Percentiles rank a stretch among this genome's conserved stretches.
Conservation (phyloP, 2,888 invertebrate species). For the Dryobota labecula region DNA sequence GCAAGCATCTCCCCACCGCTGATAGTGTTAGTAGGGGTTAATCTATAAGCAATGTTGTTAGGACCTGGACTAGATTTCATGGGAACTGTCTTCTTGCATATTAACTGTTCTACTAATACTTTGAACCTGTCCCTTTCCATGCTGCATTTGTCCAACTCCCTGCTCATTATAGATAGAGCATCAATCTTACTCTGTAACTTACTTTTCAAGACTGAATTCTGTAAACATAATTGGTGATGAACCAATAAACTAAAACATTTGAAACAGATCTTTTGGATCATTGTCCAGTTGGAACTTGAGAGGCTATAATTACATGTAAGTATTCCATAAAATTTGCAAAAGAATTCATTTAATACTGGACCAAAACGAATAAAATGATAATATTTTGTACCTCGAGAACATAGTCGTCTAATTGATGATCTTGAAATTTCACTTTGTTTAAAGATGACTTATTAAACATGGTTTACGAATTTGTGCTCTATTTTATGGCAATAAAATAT, state of each 20-base stretch:
- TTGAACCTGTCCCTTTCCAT: conserved; percentile 95
- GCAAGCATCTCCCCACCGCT: conserved; percentile 91
- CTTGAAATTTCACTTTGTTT: conserved; percentile 86
- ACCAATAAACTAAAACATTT: neutral
- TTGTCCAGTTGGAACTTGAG: neutral
- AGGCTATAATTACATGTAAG: neutral
- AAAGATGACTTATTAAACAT: conserved; percentile 78
- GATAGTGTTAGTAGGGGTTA: conserved; percentile 84
- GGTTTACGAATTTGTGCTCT: conserved; percentile 25
- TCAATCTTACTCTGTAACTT: conserved; percentile 96
- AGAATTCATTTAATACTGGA: neutral
- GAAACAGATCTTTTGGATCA: neutral
- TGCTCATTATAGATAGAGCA: conserved; percentile 94
- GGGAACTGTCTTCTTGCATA: conserved; percentile 82
- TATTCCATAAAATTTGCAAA: neutral
- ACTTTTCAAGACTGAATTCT: conserved; percentile 92
- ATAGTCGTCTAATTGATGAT: conserved; percentile 86
- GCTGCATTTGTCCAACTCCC: conserved; percentile 94
- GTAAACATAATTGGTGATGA: conserved; percentile 48
- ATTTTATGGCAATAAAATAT: no score
- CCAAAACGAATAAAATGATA: neutral
- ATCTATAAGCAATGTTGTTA: conserved; percentile 74
- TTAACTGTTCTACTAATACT: conserved; percentile 94
- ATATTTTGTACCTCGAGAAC: conserved; percentile 83
- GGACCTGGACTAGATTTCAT: conserved; percentile 69